Base-by-base conservation (phyloP, 2,113 vertebrate species). In the Dicrurus megarhynchus region DNA sequence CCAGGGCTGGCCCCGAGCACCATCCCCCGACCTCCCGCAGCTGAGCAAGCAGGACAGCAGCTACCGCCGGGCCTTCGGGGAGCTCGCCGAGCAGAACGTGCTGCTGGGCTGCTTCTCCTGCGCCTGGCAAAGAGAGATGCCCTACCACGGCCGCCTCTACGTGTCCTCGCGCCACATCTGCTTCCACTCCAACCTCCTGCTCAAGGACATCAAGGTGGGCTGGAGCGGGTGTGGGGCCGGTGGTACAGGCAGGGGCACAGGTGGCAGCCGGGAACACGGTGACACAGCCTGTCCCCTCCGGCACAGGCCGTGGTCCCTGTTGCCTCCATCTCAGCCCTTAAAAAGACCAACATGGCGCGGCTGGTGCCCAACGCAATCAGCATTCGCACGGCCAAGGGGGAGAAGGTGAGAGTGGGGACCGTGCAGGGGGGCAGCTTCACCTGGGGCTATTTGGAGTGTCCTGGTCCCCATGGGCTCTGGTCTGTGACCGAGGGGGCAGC, bases 311-410 rank as follows among this genome's bases (percentile, higher is more conserved):
- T 98, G 50, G 96, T 99, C 84, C 98, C 98, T 1, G 75, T 99
- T 10, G 56, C 95, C 33, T 97, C 84, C 55, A 97, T 99, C 83
- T 95, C 82, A 3, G 75, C 96, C 32, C 81, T 99, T 82, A 99
- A 99, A 95, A 99, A 99, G 84, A 98, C 99, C 96, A 99, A 99
- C 95, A 99, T 96, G 0, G 98, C 97, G 3, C 93, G 99, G 33
- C 96, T 99, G 69, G 98, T 99, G 33, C 99, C 99, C 49, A 99
- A 99, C 1, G 99, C 98, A 11, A 93, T 99, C 93, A 98, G 98
- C 11, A 74, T 99, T 79, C 98, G 98, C 55, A 99, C 98, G 4
- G 77, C 56, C 2, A 84, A 97, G 2, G 98, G 98, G n/a, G 98
- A 99, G 22, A 99, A 99, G 98, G 99, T 99, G 44, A 87, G 97